phyloP scores from a whole-genome alignment of 2,113 vertebrate genomes.

The Enhydra lutris region DNA sequence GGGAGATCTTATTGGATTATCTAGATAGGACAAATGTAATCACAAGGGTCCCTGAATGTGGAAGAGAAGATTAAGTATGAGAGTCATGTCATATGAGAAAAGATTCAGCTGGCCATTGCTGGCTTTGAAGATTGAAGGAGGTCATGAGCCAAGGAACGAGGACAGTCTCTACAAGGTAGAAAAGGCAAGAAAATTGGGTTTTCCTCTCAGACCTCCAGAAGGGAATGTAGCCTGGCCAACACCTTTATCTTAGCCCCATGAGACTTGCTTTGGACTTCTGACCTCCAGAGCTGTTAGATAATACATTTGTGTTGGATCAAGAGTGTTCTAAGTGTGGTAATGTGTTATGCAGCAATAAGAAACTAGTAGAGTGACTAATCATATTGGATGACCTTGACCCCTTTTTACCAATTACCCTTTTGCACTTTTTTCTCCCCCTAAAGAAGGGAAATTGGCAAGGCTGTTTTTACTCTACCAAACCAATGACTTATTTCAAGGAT shows the following conservation, averaged over 20 bases:
- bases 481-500: neutral
- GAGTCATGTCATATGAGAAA: neutral
- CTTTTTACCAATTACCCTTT: neutral
- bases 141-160: neutral
- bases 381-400: neutral
- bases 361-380: neutral
- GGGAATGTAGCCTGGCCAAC: neutral
- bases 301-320: neutral
- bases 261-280: neutral
- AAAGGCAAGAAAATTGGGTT: neutral
- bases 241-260: neutral
- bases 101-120: neutral
- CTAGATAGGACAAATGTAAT: neutral
- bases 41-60: neutral
- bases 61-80: neutral
- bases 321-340: neutral
- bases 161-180: neutral
- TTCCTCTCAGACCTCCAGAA: neutral
- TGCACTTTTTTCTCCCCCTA: neutral
- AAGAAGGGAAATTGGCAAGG: neutral
- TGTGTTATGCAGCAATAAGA: neutral
- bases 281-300: neutral
- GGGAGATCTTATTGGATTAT: neutral
- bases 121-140: neutral
- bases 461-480: neutral